These are phyloP conservation scores for Acinonyx jubatus DNA, from an alignment of 2,113 vertebrate species.

Conservation along the genomic window DNA sequence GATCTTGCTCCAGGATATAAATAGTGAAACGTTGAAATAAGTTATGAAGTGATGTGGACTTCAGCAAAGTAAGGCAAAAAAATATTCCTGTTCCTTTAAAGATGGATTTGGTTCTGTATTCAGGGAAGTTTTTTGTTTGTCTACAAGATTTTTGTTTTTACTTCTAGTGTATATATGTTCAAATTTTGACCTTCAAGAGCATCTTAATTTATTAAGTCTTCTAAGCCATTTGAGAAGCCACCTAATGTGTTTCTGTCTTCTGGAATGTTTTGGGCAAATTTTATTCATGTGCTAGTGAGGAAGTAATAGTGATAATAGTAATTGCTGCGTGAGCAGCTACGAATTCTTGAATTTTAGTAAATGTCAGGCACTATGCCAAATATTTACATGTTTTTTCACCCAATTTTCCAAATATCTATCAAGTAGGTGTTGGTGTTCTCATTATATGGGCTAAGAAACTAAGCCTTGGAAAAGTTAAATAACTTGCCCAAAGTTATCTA, in stretches of 20 bases:
- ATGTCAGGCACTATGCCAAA: not conserved
- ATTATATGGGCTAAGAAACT: not conserved
- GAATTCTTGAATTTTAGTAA: not conserved
- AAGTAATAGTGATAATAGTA: not conserved
- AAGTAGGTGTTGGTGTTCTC: not conserved
- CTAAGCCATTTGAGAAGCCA: not conserved
- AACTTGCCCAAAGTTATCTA: not conserved
- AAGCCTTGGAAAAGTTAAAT: not conserved
- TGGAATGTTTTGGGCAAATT: not conserved
- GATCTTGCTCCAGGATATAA: not conserved
- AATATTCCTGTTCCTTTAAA: not conserved
- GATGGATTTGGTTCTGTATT: not conserved
- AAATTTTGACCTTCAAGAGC: not conserved
- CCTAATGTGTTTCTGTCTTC: not conserved
- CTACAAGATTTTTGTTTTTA: not conserved
- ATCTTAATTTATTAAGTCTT: not conserved
- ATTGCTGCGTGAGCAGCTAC: not conserved
- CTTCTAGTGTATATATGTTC: not conserved
- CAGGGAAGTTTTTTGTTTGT: not conserved
- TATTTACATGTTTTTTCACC: not conserved
- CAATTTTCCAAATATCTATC: not conserved
- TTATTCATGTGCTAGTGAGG: not conserved
- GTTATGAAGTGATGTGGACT: not conserved
- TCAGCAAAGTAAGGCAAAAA: not conserved
- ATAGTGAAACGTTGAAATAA: not conserved